A percentile compares a stretch with the other conserved stretches of the same genome.
These are phyloP conservation scores for Phocoena phocoena DNA, from an alignment of 2,113 vertebrate species.

Conservation along the genomic window DNA sequence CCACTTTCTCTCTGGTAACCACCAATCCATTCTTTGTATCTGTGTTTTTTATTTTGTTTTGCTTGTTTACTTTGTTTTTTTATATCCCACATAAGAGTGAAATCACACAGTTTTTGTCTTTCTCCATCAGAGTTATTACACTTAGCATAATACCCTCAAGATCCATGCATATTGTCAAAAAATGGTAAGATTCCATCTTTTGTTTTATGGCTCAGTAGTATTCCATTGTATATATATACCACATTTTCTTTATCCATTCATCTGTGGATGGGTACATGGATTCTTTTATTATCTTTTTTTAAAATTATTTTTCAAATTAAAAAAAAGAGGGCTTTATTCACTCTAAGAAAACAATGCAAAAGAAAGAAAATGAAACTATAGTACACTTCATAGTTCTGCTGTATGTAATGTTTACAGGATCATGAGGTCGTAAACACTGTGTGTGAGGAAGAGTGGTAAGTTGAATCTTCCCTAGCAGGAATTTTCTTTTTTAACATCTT, in stretches of 20 bases:
- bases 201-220: background rate
- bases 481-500: background rate
- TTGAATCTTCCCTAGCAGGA: background rate
- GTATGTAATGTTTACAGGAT: background rate
- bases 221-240: background rate
- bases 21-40: background rate
- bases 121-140: background rate
- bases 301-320: background rate
- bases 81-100: background rate
- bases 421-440: background rate
- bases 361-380: background rate
- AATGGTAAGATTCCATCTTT: background rate
- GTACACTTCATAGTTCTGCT: background rate
- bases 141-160: background rate
- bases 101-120: background rate
- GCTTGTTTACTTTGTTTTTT: background rate
- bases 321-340: background rate
- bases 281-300: background rate
- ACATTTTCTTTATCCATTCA: background rate
- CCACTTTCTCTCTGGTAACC: background rate
- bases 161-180: background rate
- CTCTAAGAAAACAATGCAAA: background rate
- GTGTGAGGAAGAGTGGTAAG: background rate
- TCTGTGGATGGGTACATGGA: no score
- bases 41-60: background rate